These are phyloP conservation scores for Trichacis sp. DNA, from an alignment of 2,888 invertebrate species.

Conservation along the genomic window DNA sequence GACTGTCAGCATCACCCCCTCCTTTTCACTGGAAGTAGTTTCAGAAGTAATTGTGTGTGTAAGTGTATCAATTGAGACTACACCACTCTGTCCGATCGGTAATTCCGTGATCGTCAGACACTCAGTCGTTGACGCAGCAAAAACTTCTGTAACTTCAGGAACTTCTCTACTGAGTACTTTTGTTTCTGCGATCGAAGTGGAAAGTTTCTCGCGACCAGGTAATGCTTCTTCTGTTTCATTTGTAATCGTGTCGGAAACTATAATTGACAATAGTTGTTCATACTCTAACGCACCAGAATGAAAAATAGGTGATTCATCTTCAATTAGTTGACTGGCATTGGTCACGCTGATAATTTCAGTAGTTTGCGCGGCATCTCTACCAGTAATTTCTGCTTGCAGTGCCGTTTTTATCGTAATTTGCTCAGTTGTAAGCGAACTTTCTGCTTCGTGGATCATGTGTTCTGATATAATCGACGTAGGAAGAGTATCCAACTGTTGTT, in stretches of 20 bases:
- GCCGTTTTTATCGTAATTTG: constrained; percentile 46
- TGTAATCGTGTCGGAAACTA: constrained; percentile 43
- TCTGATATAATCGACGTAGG: constrained; percentile 48
- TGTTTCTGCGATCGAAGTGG: constrained; percentile 53
- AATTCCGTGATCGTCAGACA: constrained; percentile 43
- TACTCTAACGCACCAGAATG: constrained; percentile 43
- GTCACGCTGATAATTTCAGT: constrained; percentile 55
- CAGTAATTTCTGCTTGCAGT: constrained; percentile 53
- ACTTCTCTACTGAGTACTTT: constrained; percentile 59
- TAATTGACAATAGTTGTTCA: constrained; percentile 46
- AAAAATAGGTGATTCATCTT: too few relatives aligned
- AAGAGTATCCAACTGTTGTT: constrained; percentile 44
- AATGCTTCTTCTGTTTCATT: constrained; percentile 47
- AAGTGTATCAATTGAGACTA: constrained; percentile 19
- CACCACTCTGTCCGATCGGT: constrained; percentile 44
- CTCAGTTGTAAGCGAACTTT: constrained; percentile 36
- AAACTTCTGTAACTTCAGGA: constrained; percentile 60
- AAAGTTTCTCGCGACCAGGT: constrained; percentile 51
- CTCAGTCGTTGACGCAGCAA: constrained; percentile 50
- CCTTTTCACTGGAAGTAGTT: constrained; percentile 44
- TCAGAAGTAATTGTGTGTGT: constrained; percentile 41
- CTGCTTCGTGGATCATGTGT: constrained; percentile 47
- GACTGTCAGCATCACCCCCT: constrained; percentile 31
- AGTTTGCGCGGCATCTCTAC: constrained; percentile 65
- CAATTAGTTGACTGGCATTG: constrained; percentile 46